Evolutionary conservation across 2,888 invertebrate species (phyloP).

Genomic region (Apotomis betuletana): DNA sequence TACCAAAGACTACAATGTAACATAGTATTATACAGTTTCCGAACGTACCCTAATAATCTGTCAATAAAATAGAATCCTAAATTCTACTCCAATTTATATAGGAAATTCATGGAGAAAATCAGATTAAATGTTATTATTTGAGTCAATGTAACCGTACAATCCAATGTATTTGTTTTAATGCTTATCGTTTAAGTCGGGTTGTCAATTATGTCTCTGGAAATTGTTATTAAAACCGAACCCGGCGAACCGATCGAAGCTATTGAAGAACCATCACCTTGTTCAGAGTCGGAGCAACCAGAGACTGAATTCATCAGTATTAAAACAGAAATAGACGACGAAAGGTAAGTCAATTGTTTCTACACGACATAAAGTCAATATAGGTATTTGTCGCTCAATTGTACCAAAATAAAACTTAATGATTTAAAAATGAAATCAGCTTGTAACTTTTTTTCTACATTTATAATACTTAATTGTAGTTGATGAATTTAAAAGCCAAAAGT

Average conservation of each 20-base stretch:
- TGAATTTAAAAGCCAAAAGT: too few species aligned
- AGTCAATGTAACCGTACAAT: background rate
- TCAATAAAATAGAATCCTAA: conserved; percentile 5
- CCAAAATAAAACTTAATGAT: background rate
- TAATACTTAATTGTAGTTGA: too few species aligned
- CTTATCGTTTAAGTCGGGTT: background rate
- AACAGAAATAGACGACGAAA: conserved; percentile 40
- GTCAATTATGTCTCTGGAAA: conserved; percentile 23
- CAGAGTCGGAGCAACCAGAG: background rate
- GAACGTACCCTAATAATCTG: conserved; percentile 6
- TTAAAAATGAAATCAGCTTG: too few species aligned
- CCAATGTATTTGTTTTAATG: background rate
- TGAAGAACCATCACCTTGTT: conserved; percentile 17
- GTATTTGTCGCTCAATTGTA: background rate
- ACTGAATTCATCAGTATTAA: conserved; percentile 47
- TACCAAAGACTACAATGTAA: too few species aligned
- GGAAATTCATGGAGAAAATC: conserved; percentile 12
- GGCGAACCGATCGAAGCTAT: conserved; percentile 30
- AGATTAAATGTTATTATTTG: background rate
- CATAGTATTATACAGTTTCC: background rate
- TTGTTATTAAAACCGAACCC: conserved; percentile 19
- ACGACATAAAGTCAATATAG: background rate
- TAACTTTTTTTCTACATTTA: too few species aligned
- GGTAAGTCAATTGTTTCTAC: conserved; percentile 38
- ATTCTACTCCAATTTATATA: conserved; percentile 18